A percentile compares a stretch with the other conserved stretches of the same genome.
phyloP scores from a whole-genome alignment of 2,797 vertebrate genomes.

The Coracias cyanogaster region DNA sequence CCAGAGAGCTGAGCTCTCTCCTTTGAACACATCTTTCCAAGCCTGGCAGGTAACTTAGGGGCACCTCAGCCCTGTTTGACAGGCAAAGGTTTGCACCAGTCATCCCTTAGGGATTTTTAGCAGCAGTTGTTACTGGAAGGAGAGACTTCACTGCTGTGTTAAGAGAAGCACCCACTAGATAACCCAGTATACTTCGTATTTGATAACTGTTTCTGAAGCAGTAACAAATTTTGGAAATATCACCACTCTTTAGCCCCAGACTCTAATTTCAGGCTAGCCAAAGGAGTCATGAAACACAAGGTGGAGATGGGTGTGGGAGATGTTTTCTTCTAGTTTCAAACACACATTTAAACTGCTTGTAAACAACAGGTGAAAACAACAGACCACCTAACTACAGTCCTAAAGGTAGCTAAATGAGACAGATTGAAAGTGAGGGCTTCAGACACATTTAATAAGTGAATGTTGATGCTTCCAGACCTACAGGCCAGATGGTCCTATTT shows the following conservation, averaged over 20 bases:
- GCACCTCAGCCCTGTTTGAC: neutral
- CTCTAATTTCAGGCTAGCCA: neutral
- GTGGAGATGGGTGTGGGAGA: neutral
- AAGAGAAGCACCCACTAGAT: neutral
- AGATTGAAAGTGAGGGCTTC: constrained; percentile 57
- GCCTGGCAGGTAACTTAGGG: neutral
- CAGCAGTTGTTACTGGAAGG: neutral
- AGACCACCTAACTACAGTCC: neutral
- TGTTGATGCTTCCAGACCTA: constrained; percentile 72
- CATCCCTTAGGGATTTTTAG: neutral
- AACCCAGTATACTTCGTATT: neutral
- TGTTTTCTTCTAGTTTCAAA: neutral
- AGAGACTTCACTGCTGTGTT: neutral
- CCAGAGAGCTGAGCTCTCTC: neutral
- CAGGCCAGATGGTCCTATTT: constrained; percentile 63
- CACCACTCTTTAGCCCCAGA: neutral
- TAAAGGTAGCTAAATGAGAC: constrained; percentile 43
- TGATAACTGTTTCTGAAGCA: neutral
- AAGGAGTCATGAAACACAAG: neutral
- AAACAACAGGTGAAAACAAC: constrained; percentile 30
- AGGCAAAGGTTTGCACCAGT: neutral
- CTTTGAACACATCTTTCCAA: neutral
- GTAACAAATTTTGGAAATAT: neutral
- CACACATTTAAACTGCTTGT: neutral
- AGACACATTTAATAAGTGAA: constrained; percentile 63